Conservation (phyloP, 2,113 vertebrate genomes). For the Halcyon senegalensis region DNA sequence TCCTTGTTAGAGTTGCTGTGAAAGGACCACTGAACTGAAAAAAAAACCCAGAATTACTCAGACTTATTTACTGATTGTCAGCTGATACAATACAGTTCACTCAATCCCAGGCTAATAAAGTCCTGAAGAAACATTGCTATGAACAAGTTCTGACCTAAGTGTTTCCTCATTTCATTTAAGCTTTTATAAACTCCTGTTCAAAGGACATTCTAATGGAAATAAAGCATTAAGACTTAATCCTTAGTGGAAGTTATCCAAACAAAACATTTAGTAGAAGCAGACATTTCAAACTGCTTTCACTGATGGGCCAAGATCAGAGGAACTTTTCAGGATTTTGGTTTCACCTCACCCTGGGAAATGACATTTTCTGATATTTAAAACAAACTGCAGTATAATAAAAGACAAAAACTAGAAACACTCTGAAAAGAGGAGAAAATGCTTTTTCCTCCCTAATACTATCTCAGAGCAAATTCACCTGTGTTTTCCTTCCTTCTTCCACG, state of each 20-base stretch:
- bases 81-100: slow-evolving; percentile 1
- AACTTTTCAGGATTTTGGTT: slow-evolving; percentile 26
- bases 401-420: neutral
- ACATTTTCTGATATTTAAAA: neutral
- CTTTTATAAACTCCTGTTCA: slow-evolving; percentile 29
- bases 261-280: slow-evolving; percentile 41
- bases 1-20: neutral
- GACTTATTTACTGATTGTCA: slow-evolving; percentile 11
- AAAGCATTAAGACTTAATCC: slow-evolving; percentile 43
- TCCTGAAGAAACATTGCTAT: neutral
- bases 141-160: slow-evolving; percentile 15
- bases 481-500: neutral
- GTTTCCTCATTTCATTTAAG: slow-evolving; percentile 43
- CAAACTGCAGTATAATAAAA: neutral
- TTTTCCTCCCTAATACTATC: neutral
- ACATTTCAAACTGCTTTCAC: slow-evolving; percentile 32
- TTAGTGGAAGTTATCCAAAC: slow-evolving; percentile 46
- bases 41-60: neutral
- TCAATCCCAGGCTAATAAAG: slow-evolving; percentile 14
- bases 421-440: neutral
- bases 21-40: neutral
- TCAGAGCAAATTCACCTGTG: neutral
- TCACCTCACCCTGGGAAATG: slow-evolving; percentile 24
- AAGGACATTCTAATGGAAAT: slow-evolving; percentile 54
- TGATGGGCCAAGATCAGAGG: slow-evolving; percentile 29